Base-by-base conservation (phyloP, 2,888 invertebrate species). In the Dendrolimus houi region DNA sequence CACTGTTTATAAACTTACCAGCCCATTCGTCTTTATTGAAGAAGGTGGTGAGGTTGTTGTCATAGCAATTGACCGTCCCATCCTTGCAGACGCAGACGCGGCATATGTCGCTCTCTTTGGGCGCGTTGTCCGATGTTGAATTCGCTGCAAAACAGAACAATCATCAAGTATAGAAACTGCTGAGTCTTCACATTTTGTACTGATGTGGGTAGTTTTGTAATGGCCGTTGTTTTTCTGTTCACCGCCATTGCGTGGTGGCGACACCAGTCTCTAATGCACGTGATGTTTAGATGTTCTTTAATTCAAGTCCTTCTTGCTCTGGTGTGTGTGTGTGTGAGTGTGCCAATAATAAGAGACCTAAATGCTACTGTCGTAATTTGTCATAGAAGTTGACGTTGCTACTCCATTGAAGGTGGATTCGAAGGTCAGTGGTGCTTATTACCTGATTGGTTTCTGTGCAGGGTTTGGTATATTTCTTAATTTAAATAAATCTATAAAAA, bases 21-120 rank as follows among this genome's bases (percentile, higher is more conserved):
- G 83, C 71, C 94, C 94, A 94, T 59, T 93, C 91, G 0, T 87
- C 81, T 14, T 82, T 77, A 1, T 79, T 85, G 64, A 94, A 93
- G 72, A 92, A 91, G 1, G 73, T 72, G 0, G 76, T 75, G 8
- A 94, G 71, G 9, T 81, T 83, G 61, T 81, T 84, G 10, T 88
- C 85, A 9, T 86, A 87, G 61, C 94, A 94, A 66, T 94, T 86
- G 3, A 94, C 85, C 14, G 83, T 81, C 1, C 79, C 78, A 9
- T 83, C 74, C 55, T 85, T 79, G 61, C 94, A 94, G 0, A 67
- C 69, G 64, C 94, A 94, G 57, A 84, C 83, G 55, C 87, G 83
- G 70, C 94, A 94, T 40, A 94, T 81, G 1, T 86, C 87, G 0
- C 83, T 74, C 41, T 82, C 71, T 29, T 71, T 69, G 9, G 75